phyloP scores from a whole-genome alignment of 2,113 vertebrate species.

The Cardinalis cardinalis region DNA sequence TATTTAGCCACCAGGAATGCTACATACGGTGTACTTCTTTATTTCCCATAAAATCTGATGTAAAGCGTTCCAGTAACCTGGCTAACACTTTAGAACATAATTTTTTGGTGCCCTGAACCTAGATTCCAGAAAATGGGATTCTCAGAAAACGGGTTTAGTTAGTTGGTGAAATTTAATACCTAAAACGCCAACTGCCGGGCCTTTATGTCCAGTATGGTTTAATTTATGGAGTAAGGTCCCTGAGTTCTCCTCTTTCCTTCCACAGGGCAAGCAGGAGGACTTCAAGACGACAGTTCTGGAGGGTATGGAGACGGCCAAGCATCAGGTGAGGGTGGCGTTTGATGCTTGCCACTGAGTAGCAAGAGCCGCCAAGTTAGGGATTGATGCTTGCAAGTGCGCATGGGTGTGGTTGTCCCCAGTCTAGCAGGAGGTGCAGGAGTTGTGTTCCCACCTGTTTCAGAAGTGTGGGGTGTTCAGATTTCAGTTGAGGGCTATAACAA shows the following conservation, averaged over 20 bases:
- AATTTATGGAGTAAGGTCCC: constrained; percentile 83
- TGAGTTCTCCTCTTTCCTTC: constrained; percentile 87
- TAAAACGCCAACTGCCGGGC: constrained; percentile 71
- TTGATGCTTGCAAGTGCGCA: constrained; percentile 75
- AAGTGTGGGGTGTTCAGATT: not conserved
- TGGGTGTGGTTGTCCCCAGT: constrained; percentile 52
- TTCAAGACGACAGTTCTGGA: constrained; percentile 85
- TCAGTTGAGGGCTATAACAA: not conserved
- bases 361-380: constrained; percentile 75
- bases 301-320: constrained; percentile 86
- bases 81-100: constrained; percentile 58
- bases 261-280: constrained; percentile 86
- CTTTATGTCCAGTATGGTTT: constrained; percentile 76
- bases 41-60: constrained; percentile 47
- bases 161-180: constrained; percentile 74
- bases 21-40: constrained; percentile 28
- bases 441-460: not conserved
- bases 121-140: constrained; percentile 62
- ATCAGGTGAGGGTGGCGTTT: constrained; percentile 84
- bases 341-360: constrained; percentile 80
- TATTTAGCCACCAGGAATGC: constrained; percentile 54
- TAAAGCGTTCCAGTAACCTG: constrained; percentile 58
- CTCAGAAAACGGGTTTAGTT: constrained; percentile 66
- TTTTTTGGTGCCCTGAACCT: constrained; percentile 46
- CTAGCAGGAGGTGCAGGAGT: constrained; percentile 50